phyloP scores from a whole-genome alignment of 1,140 invertebrate genomes.

The Lepidurus apus region DNA sequence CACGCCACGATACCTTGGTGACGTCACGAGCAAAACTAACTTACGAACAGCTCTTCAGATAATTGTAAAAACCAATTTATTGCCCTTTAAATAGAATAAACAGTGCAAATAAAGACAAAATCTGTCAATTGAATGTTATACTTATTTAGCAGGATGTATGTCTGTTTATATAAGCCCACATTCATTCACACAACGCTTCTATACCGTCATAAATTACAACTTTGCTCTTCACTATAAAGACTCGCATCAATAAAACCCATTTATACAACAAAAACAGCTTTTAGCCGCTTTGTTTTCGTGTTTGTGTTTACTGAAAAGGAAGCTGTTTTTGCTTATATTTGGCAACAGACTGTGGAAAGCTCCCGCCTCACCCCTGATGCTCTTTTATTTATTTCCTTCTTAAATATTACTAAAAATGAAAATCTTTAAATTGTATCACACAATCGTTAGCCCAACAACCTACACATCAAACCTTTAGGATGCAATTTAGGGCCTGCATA shows the following conservation, averaged over 20 bases:
- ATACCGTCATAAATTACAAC: not conserved
- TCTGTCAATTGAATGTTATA: too few relatives aligned
- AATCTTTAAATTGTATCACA: not conserved
- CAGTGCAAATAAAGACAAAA: too few relatives aligned
- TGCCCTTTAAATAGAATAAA: too few relatives aligned
- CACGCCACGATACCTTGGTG: too few relatives aligned
- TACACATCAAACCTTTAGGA: not conserved
- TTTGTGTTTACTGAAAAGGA: not conserved
- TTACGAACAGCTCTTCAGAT: too few relatives aligned
- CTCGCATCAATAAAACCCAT: not conserved
- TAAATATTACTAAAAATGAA: too few relatives aligned
- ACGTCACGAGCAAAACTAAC: too few relatives aligned
- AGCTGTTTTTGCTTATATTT: conserved; percentile 8
- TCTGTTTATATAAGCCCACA: not conserved
- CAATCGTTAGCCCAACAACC: not conserved
- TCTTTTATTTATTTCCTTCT: too few relatives aligned
- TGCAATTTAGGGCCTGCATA: not conserved
- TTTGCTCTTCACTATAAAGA: not conserved
- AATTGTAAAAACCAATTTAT: too few relatives aligned
- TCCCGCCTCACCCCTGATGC: not conserved
- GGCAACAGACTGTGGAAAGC: not conserved
- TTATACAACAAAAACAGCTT: not conserved
- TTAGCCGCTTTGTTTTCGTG: not conserved
- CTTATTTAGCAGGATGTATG: not conserved
- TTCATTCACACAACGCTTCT: not conserved